Base-by-base conservation (phyloP, 2,113 vertebrate species). In the Peromyscus californicus region DNA sequence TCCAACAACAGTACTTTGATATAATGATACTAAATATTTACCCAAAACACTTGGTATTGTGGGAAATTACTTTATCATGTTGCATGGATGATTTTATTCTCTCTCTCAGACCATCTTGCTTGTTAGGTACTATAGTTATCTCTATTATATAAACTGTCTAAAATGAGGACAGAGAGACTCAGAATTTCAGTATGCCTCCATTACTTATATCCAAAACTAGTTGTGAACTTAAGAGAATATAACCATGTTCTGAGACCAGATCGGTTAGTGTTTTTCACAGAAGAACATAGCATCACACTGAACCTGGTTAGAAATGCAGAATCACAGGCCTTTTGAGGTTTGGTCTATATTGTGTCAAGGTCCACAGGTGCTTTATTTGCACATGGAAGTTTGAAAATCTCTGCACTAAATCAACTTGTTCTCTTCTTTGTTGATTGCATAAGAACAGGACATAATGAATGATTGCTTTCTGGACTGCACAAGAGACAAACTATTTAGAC, bases 371-470 rank as follows among this genome's bases (percentile, higher is more conserved):
- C 90, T 83, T 69, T 89, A 31, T 89, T 63, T 74, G 69, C 15
- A 57, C 42, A 19, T 10, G 54, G 15, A 79, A 83, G n/a, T 93
- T 80, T 74, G 26, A 93, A 65, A 89, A n/a, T 51, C 65, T 93
- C 80, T 90, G 63, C 76, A 92, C 13, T 94, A 88, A 94, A 87
- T 97, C 88, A 93, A 33, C 29, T 33, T 42, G 19, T 33, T 72
- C 12, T 84, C n/a, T 22, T 90, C 31, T 82, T 39, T 76, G 48
- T 51, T 39, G 72, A 45, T 83, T 63, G 24, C 74, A 36, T 72
- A 82, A 94, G 70, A 84, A 70, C 65, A 79, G 39, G 10, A 92
- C 7, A 90, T 16, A 80, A 91, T 82, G 42, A 94, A 79, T 82
- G 45, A 90, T 90, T 91, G 21, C 51, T 93, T 94, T 95, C 76